These are phyloP conservation scores for Coracopsis vasa DNA, from an alignment of 2,113 vertebrate genomes.

Conservation along the genomic window DNA sequence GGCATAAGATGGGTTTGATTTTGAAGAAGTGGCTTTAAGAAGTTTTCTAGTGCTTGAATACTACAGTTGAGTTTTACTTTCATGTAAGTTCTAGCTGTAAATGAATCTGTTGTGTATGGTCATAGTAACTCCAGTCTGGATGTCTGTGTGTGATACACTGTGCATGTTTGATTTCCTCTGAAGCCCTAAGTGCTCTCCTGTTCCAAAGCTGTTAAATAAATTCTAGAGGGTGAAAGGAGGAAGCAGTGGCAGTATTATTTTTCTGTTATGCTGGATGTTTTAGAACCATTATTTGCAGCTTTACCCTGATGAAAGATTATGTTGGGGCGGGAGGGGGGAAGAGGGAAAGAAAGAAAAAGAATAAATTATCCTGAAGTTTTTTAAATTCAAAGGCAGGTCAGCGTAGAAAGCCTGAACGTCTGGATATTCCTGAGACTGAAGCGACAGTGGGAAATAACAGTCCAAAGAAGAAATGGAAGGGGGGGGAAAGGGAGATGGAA, in stretches of 20 bases:
- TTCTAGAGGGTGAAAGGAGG: not conserved
- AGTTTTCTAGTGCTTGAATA: not conserved
- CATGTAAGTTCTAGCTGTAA: not conserved
- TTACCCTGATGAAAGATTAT: not conserved
- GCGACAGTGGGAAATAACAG: not conserved
- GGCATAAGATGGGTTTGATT: accelerated
- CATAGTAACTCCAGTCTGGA: not conserved
- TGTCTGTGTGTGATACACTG: not conserved
- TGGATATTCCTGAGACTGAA: not conserved
- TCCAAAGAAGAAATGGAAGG: not conserved
- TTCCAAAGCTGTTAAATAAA: not conserved
- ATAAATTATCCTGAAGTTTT: not conserved
- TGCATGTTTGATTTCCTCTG: not conserved
- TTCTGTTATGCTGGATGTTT: not conserved
- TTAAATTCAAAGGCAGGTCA: not conserved
- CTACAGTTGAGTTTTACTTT: not conserved
- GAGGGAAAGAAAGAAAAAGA: not conserved
- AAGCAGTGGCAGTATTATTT: not conserved
- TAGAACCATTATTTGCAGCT: not conserved
- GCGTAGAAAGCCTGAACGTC: not conserved
- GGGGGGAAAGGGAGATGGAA: not conserved
- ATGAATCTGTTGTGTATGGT: not conserved
- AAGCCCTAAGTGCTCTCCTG: not conserved
- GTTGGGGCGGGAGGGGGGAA: accelerated
- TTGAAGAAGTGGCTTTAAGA: not conserved